phyloP scores from a whole-genome alignment of 2,797 vertebrate species.

The Buphagus erythrorhynchus region DNA sequence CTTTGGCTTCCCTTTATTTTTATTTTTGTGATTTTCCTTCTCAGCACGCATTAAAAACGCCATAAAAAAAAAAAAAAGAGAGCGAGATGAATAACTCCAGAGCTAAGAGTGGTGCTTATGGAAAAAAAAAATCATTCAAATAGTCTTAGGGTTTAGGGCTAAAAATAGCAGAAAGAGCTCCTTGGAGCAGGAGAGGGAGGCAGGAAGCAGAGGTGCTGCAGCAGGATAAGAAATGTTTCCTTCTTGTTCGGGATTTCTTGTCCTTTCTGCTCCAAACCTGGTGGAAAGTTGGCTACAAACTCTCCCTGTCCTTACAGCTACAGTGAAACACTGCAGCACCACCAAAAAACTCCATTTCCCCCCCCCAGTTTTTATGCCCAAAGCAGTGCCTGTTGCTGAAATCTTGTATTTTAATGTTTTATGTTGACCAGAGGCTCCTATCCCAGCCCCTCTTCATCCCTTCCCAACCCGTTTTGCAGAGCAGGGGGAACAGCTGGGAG shows the following conservation, averaged over 20 bases:
- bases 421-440: accelerated
- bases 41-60: accelerated
- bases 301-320: background rate
- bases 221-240: background rate
- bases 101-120: background rate
- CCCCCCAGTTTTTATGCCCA: accelerated
- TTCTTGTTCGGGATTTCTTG: background rate
- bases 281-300: background rate
- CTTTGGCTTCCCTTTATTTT: background rate
- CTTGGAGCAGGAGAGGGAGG: background rate
- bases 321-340: accelerated
- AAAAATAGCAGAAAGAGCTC: background rate
- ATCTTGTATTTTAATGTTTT: background rate
- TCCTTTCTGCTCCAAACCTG: background rate
- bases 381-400: accelerated
- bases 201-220: background rate
- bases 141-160: background rate
- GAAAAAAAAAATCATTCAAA: background rate
- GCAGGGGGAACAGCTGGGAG: background rate
- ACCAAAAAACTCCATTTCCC: accelerated
- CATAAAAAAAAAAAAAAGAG: accelerated
- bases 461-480: background rate
- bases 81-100: accelerated
- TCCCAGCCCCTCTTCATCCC: background rate
- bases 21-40: background rate